Base-by-base conservation (phyloP, 2,888 invertebrate genomes). In the Zele albiditarsus region DNA sequence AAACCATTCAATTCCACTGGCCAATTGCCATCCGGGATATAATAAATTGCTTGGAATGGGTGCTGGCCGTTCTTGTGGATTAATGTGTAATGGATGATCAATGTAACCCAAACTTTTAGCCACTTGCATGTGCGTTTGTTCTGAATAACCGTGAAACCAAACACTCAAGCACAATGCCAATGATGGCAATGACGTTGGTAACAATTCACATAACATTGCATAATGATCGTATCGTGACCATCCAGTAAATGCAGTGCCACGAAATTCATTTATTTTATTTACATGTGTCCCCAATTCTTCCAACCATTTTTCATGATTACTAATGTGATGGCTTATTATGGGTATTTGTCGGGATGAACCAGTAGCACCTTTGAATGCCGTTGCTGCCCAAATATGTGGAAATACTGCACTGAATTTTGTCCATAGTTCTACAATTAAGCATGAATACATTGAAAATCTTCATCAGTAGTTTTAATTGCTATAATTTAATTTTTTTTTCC, bases 321-420 rank as follows among this genome's bases (percentile, higher is more conserved):
- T 93, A 14, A 94, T 90, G 84, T 96, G 96, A 77, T 94, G 93
- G 28, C 90, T 90, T 70, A 93, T 91, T 14, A 94, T 91, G 0
- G 95, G 94, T 72, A 94, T 85, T 76, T 93, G 92, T 89, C 94
- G 93, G 81, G 92, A 92, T 72, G 94, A 93, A 0, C 96, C 95
- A 76, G 95, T 95, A 0, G 97, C 96, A 0, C 97, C 97, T 90
- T 97, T 97, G 86, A 93, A 97, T 0, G 96, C 96, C 33, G 94
- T 94, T 0, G 94, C 97, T 0, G 92, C 92, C 95, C 96, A 96
- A 23, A 96, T 88, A 65, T 91, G 91, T 0, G 92, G 90, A 85
- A 97, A 97, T 33, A 94, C 88, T 73, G 90, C 89, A 5, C 91
- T 90, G 82, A 95, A 95, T 71, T 92, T 92, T 46, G 91, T 91